Evolutionary conservation across 2,888 invertebrate genomes (phyloP), one percentile per base, ranked within the genome.

Genomic region (Scaptomyza tumidula): DNA sequence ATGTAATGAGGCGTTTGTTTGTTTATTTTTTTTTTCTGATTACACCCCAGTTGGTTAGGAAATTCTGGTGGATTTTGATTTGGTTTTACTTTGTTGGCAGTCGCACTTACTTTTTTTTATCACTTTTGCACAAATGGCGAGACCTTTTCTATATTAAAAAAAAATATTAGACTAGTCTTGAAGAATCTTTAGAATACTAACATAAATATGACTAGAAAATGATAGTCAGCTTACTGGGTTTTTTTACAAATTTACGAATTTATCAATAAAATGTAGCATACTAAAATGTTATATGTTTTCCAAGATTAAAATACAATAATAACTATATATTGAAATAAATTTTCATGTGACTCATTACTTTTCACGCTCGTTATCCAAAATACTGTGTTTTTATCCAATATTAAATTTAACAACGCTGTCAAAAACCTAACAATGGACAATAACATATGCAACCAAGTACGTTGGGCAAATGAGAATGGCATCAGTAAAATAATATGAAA

Each of bases 1-100:
- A 88, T 90, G 86, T 90, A 90, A 90, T 90, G 89, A 90, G 84
- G 78, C 83, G 81, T 86, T 85, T 87, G 89, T 88, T 90, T 84
- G 77, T 81, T 88, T 83, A 82, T 80, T 39, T 86, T 86, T 80
- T 39, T 86, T 86, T 78, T 75, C 64, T 72, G 71, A 65, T 83
- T 78, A 68, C 78, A 71, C 80, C 80, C 78, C 52, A 49, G 31
- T 66, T 64, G 44, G 65, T 63, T 72, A 55, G 45, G 58, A 55
- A 4, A 10, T 46, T 37, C 63, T 49, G 45, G 74, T 61, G 50
- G 11, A 43, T 45, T 56, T 48, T 59, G 59, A 46, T 46, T 46
- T 35, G 53, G 50, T 50, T 44, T 27, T 50, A 14, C 10, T 37
- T 50, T 6, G 2, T 3, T 27, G 31, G 37, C 14, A 39, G 6